These are phyloP conservation scores for Enhydra lutris DNA, from an alignment of 2,113 vertebrate species.

Conservation along the genomic window DNA sequence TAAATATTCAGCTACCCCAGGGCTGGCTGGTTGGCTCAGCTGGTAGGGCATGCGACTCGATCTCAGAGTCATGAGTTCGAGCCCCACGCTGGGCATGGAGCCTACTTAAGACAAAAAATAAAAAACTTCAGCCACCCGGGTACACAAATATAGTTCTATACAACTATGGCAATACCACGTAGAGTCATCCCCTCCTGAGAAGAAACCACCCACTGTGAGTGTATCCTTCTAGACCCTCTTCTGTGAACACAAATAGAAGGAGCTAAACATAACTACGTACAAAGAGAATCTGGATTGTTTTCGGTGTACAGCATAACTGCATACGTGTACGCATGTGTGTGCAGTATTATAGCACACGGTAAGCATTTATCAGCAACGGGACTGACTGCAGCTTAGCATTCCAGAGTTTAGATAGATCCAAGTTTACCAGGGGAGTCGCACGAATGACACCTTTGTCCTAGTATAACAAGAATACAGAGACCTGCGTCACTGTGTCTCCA, in stretches of 20 bases:
- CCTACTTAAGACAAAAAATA: too few species aligned
- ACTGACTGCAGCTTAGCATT: not conserved
- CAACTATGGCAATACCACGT: not conserved
- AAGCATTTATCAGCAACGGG: too few species aligned
- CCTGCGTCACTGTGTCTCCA: not conserved
- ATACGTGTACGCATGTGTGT: too few species aligned
- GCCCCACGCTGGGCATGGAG: not conserved
- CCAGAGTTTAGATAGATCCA: not conserved
- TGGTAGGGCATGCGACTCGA: not conserved
- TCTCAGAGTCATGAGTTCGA: not conserved
- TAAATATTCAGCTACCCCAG: not conserved
- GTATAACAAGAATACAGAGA: not conserved
- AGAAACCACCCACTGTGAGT: not conserved
- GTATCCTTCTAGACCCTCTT: not conserved
- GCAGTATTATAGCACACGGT: too few species aligned
- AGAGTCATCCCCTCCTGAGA: not conserved
- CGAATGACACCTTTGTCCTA: not conserved
- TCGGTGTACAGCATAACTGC: too few species aligned
- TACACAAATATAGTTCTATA: not conserved
- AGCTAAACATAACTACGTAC: not conserved
- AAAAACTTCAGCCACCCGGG: not conserved
- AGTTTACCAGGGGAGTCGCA: not conserved
- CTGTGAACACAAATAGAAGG: rapidly evolving
- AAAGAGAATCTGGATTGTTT: not conserved
- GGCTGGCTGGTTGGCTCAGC: not conserved